Conservation (phyloP, 1,140 invertebrate species). For the Sminthurinus signatus region DNA sequence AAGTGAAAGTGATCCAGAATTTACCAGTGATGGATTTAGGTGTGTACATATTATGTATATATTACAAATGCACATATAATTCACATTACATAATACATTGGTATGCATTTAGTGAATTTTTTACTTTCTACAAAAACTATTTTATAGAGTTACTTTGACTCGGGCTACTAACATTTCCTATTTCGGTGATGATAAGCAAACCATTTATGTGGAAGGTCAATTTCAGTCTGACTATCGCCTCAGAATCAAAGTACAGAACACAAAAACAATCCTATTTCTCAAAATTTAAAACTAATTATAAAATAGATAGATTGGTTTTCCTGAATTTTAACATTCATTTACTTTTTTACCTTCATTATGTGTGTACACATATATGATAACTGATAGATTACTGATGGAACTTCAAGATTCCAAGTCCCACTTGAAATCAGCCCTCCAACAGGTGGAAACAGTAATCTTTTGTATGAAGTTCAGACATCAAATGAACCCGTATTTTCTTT, state of each 20-base stretch:
- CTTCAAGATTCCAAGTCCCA: conserved; percentile 34
- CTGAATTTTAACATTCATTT: background rate
- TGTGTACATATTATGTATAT: background rate
- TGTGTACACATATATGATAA: background rate
- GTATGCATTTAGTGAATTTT: background rate
- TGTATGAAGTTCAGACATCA: conserved; percentile 25
- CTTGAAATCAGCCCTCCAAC: conserved; percentile 23
- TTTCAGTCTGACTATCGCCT: conserved; percentile 36
- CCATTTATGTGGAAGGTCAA: conserved; percentile 16
- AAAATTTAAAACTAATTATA: background rate
- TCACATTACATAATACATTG: background rate
- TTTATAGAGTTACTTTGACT: conserved; percentile 15
- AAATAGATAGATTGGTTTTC: background rate
- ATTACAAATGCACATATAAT: background rate
- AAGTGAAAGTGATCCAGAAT: conserved; percentile 16
- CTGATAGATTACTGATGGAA: conserved; percentile 26
- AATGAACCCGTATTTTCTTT: conserved; percentile 33
- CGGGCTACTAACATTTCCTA: conserved; percentile 2
- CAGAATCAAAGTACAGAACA: conserved; percentile 24
- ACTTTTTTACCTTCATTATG: background rate
- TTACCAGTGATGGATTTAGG: conserved; percentile 25
- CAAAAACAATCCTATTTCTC: background rate
- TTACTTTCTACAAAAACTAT: background rate
- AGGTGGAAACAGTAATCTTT: conserved; percentile 8
- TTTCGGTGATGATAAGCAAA: conserved; percentile 19